Base-by-base conservation (phyloP, 2,888 invertebrate species). In the Trisateles emortualis region DNA sequence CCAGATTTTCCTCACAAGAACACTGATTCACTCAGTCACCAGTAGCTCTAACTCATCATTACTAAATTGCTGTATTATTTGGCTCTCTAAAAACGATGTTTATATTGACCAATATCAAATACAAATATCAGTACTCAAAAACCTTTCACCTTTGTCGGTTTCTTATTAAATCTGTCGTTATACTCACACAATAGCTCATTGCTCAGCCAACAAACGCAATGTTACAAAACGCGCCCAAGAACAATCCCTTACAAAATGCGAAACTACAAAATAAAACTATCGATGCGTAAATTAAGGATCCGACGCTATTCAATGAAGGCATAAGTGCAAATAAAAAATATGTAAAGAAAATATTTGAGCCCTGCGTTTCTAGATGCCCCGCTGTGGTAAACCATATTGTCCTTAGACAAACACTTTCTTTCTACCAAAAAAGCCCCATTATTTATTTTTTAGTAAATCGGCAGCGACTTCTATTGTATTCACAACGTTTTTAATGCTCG, bases 391-490 rank as follows among this genome's bases (percentile, higher is more conserved):
- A 63, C 77, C 72, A 72, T 80, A 86, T 91, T 92, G 91, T 92
- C 91, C 92, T 91, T 90, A 87, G 84, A 92, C 91, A 92, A 92
- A 92, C 89, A 91, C 88, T 90, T 90, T 91, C 87, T 86, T 89
- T 81, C 83, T 74, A 71, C 61, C 76, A 75, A 81, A 85, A 86
- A 83, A 83, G 74, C 68, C 67, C 78, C 70, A 80, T 86, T 88
- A 85, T 87, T 82, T 83, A 79, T 88, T 87, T 87, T 89, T 87
- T 85, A 82, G 76, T 81, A 80, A 81, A 86, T 84, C 81, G 74
- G 74, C 79, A 78, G 68, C 76, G 75, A 74, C 56, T 67, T 62
- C 79, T 74, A 81, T 88, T 88, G 86, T 87, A 43, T 69, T 54
- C 65, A 78, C 72, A 65, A 77, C 73, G 67, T 76, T 84, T 82